Evolutionary conservation across 2,113 vertebrate species (phyloP).

Genomic region (Pteronura brasiliensis): DNA sequence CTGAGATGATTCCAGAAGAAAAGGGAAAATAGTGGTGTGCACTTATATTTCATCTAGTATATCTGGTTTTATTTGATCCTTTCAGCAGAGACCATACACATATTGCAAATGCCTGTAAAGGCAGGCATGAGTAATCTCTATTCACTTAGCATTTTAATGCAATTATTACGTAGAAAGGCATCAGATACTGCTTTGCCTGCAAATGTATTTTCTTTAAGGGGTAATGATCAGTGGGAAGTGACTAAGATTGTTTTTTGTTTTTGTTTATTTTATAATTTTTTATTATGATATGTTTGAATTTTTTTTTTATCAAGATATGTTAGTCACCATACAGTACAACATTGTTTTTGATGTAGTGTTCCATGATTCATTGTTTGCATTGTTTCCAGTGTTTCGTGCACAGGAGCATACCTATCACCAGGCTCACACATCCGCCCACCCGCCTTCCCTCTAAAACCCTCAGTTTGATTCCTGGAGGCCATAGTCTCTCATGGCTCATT

Average conservation of each 20-base stretch:
- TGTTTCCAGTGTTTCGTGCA: too few relatives aligned
- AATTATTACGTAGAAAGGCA: slow-evolving; percentile 7
- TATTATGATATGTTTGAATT: too few relatives aligned
- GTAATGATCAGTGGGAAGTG: neutral
- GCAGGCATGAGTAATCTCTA: neutral
- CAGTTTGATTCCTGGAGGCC: too few relatives aligned
- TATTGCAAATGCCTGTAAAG: neutral
- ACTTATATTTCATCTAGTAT: neutral
- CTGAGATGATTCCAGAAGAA: neutral
- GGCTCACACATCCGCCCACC: too few relatives aligned
- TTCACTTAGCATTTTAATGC: slow-evolving; percentile 31
- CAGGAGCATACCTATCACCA: too few relatives aligned
- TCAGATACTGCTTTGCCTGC: neutral
- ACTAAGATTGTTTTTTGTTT: neutral
- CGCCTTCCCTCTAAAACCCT: too few relatives aligned
- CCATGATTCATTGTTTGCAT: too few relatives aligned
- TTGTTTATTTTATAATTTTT: too few relatives aligned
- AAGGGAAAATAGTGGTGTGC: neutral
- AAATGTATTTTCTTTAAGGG: neutral
- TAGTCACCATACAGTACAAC: too few relatives aligned
- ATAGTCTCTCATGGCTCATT: too few relatives aligned
- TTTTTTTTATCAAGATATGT: too few relatives aligned
- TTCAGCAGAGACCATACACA: neutral
- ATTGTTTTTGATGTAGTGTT: too few relatives aligned
- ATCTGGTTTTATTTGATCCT: neutral